These are phyloP conservation scores for Zonotrichia albicollis DNA, from an alignment of 2,797 vertebrate species.

Conservation along the genomic window DNA sequence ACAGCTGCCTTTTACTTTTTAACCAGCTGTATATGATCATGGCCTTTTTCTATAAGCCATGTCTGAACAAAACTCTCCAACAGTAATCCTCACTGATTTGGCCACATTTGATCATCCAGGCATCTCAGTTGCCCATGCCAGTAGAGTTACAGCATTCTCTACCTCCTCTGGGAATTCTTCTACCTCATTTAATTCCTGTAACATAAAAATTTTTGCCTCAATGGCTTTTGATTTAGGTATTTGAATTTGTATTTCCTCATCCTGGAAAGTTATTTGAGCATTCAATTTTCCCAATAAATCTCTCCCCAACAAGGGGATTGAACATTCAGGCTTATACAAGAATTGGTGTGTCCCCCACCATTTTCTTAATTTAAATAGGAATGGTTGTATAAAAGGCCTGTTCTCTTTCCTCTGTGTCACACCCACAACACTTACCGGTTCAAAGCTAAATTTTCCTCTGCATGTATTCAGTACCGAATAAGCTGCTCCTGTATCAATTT, in stretches of 20 bases:
- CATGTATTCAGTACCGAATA: neutral
- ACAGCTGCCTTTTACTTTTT: too few species aligned
- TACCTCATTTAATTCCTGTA: neutral
- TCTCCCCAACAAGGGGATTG: neutral
- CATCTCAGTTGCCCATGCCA: neutral
- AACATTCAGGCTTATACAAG: neutral
- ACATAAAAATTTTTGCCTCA: neutral
- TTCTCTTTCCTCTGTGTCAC: neutral
- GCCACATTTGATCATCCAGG: neutral
- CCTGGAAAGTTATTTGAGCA: neutral
- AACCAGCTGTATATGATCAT: too few species aligned
- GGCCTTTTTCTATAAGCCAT: too few species aligned
- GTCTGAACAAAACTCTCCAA: too few species aligned
- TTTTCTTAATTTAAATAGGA: neutral
- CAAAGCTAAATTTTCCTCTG: neutral
- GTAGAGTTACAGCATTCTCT: neutral
- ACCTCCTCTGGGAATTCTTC: neutral
- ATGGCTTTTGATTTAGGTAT: neutral
- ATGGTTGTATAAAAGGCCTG: neutral
- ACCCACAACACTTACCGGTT: neutral
- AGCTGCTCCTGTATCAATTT: neutral
- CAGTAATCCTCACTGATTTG: neutral
- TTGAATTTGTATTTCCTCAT: neutral
- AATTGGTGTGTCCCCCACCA: neutral
- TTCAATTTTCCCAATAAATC: neutral